phyloP scores from a whole-genome alignment of 2,888 invertebrate species.

The Coenonympha glycerion region DNA sequence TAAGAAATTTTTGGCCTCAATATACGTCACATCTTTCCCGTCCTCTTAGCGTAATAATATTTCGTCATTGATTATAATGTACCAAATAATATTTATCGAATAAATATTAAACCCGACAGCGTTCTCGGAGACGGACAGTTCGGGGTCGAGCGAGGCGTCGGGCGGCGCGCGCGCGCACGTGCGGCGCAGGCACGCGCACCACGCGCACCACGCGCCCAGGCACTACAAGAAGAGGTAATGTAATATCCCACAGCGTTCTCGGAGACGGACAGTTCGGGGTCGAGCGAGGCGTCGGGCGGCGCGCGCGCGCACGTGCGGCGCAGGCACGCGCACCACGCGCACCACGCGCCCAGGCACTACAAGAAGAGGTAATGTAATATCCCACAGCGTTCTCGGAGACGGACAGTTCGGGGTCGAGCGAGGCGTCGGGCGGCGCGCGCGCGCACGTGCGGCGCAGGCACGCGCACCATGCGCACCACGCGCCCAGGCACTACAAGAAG shows the following conservation, averaged over 20 bases:
- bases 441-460: conserved; percentile 39
- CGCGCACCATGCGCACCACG: conserved; percentile 48
- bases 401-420: conserved; percentile 90
- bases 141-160: conserved; percentile 83
- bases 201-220: conserved; percentile 54
- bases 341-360: conserved; percentile 62
- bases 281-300: conserved; percentile 78
- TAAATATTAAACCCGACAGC: conserved; percentile 62
- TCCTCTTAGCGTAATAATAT: too few relatives aligned
- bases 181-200: conserved; percentile 41
- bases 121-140: conserved; percentile 93
- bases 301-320: conserved; percentile 39
- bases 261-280: conserved; percentile 94
- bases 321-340: conserved; percentile 40
- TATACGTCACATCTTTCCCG: too few relatives aligned
- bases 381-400: conserved; percentile 78
- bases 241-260: too few relatives aligned
- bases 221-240: conserved; percentile 65
- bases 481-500: conserved; percentile 65
- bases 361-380: conserved; percentile 59
- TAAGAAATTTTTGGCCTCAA: too few relatives aligned
- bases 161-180: conserved; percentile 41
- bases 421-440: conserved; percentile 65
- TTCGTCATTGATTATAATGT: too few relatives aligned
- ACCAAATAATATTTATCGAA: too few relatives aligned